These are phyloP conservation scores for Xestoiulus laeticollis DNA, from an alignment of 2,888 invertebrate species.

Conservation along the genomic window DNA sequence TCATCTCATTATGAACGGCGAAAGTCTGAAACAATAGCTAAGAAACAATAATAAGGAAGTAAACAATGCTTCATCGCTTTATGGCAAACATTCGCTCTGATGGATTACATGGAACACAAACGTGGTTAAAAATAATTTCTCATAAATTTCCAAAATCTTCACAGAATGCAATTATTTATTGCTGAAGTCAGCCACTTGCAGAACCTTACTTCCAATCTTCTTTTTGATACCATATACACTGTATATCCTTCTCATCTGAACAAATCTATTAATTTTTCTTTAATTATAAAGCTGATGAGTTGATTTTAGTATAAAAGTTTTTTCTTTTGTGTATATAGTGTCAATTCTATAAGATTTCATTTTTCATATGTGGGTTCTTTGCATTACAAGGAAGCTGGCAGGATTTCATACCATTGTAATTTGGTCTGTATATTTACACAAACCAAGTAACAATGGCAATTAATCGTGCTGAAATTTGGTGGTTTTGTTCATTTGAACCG, in stretches of 20 bases:
- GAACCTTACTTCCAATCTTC: too few relatives aligned
- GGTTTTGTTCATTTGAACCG: too few relatives aligned
- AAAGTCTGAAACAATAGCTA: conserved; percentile 18
- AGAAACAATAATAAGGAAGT: conserved; percentile 28
- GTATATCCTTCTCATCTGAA: too few relatives aligned
- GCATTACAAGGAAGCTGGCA: too few relatives aligned
- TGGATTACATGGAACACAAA: neutral
- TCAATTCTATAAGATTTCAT: too few relatives aligned
- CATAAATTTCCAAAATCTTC: neutral
- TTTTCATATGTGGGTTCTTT: too few relatives aligned
- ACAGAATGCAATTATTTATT: neutral
- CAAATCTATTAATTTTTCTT: neutral
- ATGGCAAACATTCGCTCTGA: neutral
- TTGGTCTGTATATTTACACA: too few relatives aligned
- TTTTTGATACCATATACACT: too few relatives aligned
- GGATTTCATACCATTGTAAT: too few relatives aligned
- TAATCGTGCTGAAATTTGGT: neutral
- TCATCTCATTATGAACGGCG: neutral
- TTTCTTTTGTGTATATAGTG: too few relatives aligned
- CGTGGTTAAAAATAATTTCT: neutral
- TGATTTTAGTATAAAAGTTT: too few relatives aligned
- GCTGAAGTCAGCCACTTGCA: too few relatives aligned
- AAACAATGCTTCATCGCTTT: neutral
- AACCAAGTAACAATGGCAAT: neutral
- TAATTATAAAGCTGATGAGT: neutral